Percentiles rank a stretch among this genome's conserved stretches.
Evolutionary conservation across 2,888 invertebrate species (phyloP).

Genomic region (Lepidocyrtoides sp.): DNA sequence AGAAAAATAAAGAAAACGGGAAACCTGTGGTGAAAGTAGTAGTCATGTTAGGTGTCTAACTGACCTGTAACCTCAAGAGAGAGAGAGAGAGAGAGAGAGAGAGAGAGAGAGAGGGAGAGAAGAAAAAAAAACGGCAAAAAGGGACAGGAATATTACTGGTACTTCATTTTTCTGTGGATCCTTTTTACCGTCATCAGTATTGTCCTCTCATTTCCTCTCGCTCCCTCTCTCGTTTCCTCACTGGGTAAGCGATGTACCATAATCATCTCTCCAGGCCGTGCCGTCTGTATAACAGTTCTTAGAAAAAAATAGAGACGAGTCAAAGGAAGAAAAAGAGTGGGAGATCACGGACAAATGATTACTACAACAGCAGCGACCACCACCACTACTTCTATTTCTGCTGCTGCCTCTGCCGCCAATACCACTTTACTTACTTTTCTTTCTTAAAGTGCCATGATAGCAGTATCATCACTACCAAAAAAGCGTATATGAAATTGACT

Average conservation of each 20-base stretch:
- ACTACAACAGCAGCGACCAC: conserved; percentile 7
- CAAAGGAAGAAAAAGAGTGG: not conserved
- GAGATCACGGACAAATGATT: conserved; percentile 60
- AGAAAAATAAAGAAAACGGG: no score
- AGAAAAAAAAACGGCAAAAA: no score
- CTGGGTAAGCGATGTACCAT: not conserved
- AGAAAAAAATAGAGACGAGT: not conserved
- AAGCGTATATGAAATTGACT: not conserved
- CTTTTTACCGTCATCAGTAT: conserved; percentile 4
- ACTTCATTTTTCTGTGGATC: conserved; percentile 52
- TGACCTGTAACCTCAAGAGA: conserved; percentile 67
- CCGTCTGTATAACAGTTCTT: not conserved
- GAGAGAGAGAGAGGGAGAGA: no score
- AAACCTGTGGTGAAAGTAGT: not conserved
- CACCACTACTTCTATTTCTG: not conserved
- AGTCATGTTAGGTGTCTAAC: not conserved
- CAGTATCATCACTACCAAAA: not conserved
- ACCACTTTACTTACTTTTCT: conserved; percentile 9
- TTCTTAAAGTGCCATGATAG: conserved; percentile 29
- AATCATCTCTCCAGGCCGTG: conserved; percentile 10
- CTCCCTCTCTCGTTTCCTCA: not conserved
- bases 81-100: not conserved
- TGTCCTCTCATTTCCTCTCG: conserved; percentile 9
- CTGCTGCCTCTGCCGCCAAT: conserved; percentile 13
- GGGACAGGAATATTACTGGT: conserved; percentile 55